Evolutionary conservation across 2,113 vertebrate species (phyloP), one percentile per base, ranked within the genome.

Genomic region (Silurus glanis): DNA sequence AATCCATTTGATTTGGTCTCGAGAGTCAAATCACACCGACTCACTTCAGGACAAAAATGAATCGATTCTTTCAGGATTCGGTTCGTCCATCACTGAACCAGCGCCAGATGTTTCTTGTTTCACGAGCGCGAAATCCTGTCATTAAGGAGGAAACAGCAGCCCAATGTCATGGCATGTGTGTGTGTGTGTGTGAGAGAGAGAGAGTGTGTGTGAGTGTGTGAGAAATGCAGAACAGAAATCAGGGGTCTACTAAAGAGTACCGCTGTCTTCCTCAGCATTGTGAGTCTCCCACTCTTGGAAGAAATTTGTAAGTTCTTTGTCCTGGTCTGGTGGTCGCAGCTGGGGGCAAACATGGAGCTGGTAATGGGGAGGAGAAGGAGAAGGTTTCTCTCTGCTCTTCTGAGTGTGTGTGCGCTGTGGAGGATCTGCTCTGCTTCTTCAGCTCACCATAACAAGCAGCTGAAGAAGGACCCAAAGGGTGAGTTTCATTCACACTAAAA

Each of bases 61-160:
- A 21, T 59, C 85, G 16, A 49, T 53, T 81, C 53, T 13, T 19
- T 69, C 5, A 80, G 47, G 55, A 49, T 47, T 49, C 55, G 67
- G 12, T 59, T 49, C 89, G 85, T 67, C 61, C 64, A 53, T 62
- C 62, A 4, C 53, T 59, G 80, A 83, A 90, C 89, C 86, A 90
- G 88, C 88, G 94, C 93, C 94, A 95, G 94, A 94, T 95, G 94
- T 94, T 94, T 90, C 84, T 89, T 90, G 93, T 92, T 91, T 81
- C 87, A 47, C 71, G 55, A 79, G 88, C 87, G 90, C 10, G 89
- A 87, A 88, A 81, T 87, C 90, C 69, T 61, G 87, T 74, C 76
- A 82, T 82, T 82, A 83, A 69, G 23, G 45, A 71, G 23, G 59
- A 25, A 51, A 16, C 67, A 67, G 21, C 81, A n/a, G 49, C 49